Conservation (phyloP, 2,797 vertebrate species). For the Schizopygopsis malacanthus region DNA sequence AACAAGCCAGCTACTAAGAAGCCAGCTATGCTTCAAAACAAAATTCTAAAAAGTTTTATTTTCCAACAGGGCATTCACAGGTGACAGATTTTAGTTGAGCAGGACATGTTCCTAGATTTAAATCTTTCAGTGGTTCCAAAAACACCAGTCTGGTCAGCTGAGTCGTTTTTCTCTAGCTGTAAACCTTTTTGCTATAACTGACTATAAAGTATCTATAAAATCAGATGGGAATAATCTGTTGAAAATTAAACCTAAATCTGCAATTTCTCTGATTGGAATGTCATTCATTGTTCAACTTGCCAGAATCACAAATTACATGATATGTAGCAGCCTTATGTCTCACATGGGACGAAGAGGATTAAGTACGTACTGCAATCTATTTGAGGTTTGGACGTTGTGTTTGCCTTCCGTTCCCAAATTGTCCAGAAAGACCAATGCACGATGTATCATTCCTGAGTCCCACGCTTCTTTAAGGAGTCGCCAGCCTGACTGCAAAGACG, state of each 20-base stretch:
- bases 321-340: not conserved
- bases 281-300: not conserved
- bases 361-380: not conserved
- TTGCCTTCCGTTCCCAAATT: not conserved
- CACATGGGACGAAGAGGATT: not conserved
- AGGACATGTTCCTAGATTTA: not conserved
- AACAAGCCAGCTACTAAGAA: not conserved
- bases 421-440: slow-evolving; percentile 33
- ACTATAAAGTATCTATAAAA: not conserved
- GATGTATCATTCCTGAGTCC: not conserved
- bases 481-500: not conserved
- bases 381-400: slow-evolving; percentile 28
- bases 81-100: not conserved
- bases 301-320: not conserved
- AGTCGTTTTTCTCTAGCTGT: not conserved
- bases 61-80: not conserved
- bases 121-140: not conserved
- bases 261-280: not conserved
- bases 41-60: not conserved
- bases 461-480: not conserved
- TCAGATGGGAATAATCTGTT: not conserved
- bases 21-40: not conserved
- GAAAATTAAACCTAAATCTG: not conserved
- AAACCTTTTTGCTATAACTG: not conserved
- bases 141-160: not conserved